These are phyloP conservation scores for Deroplatys truncata DNA, from an alignment of 2,888 invertebrate species.

Conservation along the genomic window DNA sequence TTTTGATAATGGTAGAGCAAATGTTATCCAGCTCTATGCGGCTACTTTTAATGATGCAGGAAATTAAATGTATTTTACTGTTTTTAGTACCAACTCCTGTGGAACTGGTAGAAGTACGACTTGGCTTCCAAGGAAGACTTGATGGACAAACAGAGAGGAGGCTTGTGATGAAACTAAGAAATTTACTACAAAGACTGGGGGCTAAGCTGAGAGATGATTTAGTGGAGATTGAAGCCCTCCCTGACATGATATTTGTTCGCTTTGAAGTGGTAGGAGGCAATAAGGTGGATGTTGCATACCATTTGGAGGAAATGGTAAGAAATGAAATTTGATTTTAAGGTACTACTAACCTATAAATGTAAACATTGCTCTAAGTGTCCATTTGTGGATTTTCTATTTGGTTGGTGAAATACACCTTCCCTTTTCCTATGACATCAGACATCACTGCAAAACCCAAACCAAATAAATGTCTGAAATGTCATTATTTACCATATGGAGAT, in stretches of 20 bases:
- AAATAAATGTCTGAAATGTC: too few species aligned
- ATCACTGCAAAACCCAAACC: too few species aligned
- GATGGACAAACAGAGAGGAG: slow-evolving; percentile 43
- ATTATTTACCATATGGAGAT: too few species aligned
- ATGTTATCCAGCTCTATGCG: too few species aligned
- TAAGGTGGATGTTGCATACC: slow-evolving; percentile 74
- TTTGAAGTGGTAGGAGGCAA: slow-evolving; percentile 66
- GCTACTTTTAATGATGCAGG: background rate
- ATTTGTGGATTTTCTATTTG: too few species aligned
- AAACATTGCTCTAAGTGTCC: background rate
- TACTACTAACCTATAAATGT: background rate
- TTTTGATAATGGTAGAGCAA: too few species aligned
- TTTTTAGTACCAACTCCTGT: slow-evolving; percentile 63
- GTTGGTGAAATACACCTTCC: too few species aligned
- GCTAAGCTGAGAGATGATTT: slow-evolving; percentile 47
- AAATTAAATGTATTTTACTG: background rate
- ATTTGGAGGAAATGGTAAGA: slow-evolving; percentile 71
- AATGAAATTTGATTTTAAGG: slow-evolving; percentile 14
- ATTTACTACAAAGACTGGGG: slow-evolving; percentile 41
- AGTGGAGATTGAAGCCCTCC: slow-evolving; percentile 50
- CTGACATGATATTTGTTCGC: slow-evolving; percentile 52
- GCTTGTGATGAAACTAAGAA: slow-evolving; percentile 34
- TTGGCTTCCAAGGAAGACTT: slow-evolving; percentile 61
- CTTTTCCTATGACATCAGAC: too few species aligned
- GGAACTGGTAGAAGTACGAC: slow-evolving; percentile 68